These are phyloP conservation scores for Urechis unicinctus DNA, from an alignment of 2,888 invertebrate genomes.

Conservation along the genomic window DNA sequence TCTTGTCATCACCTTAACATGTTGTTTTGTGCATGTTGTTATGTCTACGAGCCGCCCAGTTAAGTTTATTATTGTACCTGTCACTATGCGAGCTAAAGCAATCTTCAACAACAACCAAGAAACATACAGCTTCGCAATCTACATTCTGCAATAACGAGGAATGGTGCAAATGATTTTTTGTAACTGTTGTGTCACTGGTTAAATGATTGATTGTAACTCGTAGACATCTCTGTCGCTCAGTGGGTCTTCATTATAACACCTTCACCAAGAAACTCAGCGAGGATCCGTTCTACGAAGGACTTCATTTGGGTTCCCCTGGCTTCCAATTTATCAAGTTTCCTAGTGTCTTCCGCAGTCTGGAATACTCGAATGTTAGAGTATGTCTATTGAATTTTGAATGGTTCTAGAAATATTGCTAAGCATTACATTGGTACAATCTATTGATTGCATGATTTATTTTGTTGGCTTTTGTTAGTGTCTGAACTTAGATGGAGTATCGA, in stretches of 20 bases:
- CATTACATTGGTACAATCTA: too few relatives aligned
- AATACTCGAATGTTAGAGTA: slow-evolving; percentile 1
- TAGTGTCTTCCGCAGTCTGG: slow-evolving; percentile 38
- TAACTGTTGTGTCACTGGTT: too few relatives aligned
- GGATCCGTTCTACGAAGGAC: slow-evolving; percentile 32
- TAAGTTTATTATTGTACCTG: too few relatives aligned
- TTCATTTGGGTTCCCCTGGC: slow-evolving; percentile 41
- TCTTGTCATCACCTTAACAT: too few relatives aligned
- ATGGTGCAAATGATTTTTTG: too few relatives aligned
- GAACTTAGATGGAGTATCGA: slow-evolving; percentile 41
- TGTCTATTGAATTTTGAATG: background rate
- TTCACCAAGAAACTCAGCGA: slow-evolving; percentile 29
- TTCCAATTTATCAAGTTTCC: slow-evolving; percentile 44
- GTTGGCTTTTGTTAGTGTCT: slow-evolving; percentile 29
- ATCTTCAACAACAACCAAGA: too few relatives aligned
- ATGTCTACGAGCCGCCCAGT: too few relatives aligned
- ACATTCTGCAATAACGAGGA: too few relatives aligned
- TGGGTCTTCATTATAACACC: slow-evolving; percentile 41
- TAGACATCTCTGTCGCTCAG: slow-evolving; percentile 19
- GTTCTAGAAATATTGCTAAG: background rate
- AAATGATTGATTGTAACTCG: background rate
- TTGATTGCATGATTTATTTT: too few relatives aligned
- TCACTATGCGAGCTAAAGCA: too few relatives aligned
- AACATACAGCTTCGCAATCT: too few relatives aligned
- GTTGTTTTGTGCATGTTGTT: too few relatives aligned